phyloP scores from a whole-genome alignment of 2,113 vertebrate species.

The Cyanoramphus novaezelandiae region DNA sequence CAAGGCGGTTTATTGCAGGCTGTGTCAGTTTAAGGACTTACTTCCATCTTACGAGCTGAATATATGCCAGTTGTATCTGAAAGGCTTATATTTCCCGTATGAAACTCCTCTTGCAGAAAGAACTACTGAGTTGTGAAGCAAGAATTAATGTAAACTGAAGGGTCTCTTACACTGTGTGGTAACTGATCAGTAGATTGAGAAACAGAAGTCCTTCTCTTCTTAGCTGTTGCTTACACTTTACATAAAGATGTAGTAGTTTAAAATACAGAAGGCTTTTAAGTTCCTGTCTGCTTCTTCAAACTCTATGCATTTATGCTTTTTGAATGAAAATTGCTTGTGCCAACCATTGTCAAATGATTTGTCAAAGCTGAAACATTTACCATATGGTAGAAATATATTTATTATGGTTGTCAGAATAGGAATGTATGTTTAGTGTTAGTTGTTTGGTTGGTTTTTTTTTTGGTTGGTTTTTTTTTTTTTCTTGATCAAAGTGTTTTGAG shows the following conservation, averaged over 20 bases:
- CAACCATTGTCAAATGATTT: not conserved
- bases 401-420: not conserved
- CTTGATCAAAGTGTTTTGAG: not conserved
- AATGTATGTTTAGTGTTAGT: not conserved
- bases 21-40: not conserved
- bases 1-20: not conserved
- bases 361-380: not conserved
- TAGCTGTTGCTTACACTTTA: not conserved
- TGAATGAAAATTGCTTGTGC: not conserved
- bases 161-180: not conserved
- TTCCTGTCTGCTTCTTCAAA: not conserved
- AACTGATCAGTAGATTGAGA: not conserved
- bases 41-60: not conserved
- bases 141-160: not conserved
- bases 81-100: not conserved
- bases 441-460: not conserved
- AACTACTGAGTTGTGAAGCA: not conserved
- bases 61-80: not conserved
- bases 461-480: not conserved
- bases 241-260: not conserved
- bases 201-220: not conserved
- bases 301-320: not conserved
- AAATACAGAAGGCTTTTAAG: not conserved
- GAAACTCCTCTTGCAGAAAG: constrained; percentile 19
- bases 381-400: not conserved